Percentiles rank a stretch among this genome's conserved stretches.
These are phyloP conservation scores for Lepidochrysops patricia DNA, from an alignment of 2,888 invertebrate genomes.

Conservation along the genomic window DNA sequence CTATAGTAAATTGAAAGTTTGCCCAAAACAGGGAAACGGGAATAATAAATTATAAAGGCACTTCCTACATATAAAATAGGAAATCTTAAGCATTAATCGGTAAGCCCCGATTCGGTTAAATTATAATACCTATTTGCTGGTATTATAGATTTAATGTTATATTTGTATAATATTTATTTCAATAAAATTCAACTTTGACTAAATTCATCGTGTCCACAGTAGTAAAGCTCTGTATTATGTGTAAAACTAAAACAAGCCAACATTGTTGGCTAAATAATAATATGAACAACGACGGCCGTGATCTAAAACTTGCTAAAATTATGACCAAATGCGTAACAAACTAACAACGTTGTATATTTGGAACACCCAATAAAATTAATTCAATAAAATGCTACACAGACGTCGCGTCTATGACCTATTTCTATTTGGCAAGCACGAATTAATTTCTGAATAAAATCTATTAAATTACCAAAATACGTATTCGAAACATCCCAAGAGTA, in stretches of 20 bases:
- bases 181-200: too few relatives aligned
- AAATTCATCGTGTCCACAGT: too few relatives aligned
- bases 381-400: conserved; percentile 8
- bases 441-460: neutral
- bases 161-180: too few relatives aligned
- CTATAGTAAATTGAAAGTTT: neutral
- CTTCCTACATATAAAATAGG: neutral
- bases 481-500: too few relatives aligned
- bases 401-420: conserved; percentile 20
- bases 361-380: conserved; percentile 13
- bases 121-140: too few relatives aligned
- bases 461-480: neutral
- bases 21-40: neutral
- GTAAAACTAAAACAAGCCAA: neutral
- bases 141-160: too few relatives aligned
- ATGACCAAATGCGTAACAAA: neutral
- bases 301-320: neutral
- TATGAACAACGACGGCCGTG: neutral
- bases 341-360: conserved; percentile 13
- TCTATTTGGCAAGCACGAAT: conserved; percentile 18
- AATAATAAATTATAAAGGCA: neutral
- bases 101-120: too few relatives aligned
- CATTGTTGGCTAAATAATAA: neutral
- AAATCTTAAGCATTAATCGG: too few relatives aligned
- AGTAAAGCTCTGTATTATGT: neutral